Evolutionary conservation across 2,888 invertebrate genomes (phyloP).

Genomic region (Drosophila nigricruria): DNA sequence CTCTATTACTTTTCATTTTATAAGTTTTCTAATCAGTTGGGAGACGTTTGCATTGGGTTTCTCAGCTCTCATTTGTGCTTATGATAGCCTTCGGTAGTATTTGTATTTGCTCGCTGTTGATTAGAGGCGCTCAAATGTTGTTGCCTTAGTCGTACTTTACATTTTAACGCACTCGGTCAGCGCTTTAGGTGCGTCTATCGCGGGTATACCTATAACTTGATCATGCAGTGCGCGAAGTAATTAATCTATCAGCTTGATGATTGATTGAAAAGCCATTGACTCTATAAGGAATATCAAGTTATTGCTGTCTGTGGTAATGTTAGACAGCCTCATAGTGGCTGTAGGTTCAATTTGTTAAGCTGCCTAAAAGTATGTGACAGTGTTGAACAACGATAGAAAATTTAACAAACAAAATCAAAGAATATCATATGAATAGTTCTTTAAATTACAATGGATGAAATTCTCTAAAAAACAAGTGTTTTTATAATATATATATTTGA

Average conservation of each 20-base stretch:
- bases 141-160: conserved; percentile 58
- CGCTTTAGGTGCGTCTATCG: conserved; percentile 17
- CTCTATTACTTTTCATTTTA: conserved; percentile 23
- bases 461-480: too few species aligned
- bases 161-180: conserved; percentile 56
- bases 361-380: conserved; percentile 60
- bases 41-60: conserved; percentile 36
- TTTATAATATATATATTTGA: too few species aligned
- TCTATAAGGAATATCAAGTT: not conserved
- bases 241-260: not conserved
- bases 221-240: not conserved
- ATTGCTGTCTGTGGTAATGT: not conserved
- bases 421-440: not conserved
- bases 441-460: too few species aligned
- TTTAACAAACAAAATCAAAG: not conserved
- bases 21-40: conserved; percentile 73
- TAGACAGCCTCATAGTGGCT: not conserved
- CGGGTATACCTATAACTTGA: not conserved
- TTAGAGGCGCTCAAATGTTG: conserved; percentile 52
- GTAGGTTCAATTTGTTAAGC: not conserved
- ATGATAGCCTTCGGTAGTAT: conserved; percentile 70
- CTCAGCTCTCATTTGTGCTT: conserved; percentile 59
- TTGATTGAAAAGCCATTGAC: not conserved
- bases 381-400: not conserved
- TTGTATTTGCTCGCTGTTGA: conserved; percentile 62